Evolutionary conservation across 2,113 vertebrate genomes (phyloP), one percentile per base, ranked within the genome.

Genomic region (Brevimyrus niger): DNA sequence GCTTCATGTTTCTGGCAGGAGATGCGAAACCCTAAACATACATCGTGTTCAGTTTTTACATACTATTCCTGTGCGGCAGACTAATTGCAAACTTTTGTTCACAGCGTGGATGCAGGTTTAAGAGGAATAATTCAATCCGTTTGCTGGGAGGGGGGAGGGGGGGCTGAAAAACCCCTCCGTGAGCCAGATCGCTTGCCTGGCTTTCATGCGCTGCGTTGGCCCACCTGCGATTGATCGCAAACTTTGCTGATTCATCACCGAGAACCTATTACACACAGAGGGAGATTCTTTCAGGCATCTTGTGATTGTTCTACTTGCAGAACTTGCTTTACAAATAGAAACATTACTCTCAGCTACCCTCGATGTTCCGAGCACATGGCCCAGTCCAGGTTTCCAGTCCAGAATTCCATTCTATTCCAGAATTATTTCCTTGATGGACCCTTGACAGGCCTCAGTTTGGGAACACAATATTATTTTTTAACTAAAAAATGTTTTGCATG

Each of bases 1-100:
- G 58, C 73, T 50, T n/a, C 73, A 2, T 4, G 19, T 53, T 44
- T 19, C 84, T 69, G 51, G n/a, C 35, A 83, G 42, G 47, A 83
- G 44, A 61, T 11, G 46, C 61, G 2, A 88, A 90, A 87, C 31
- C 31, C 10, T 15, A 88, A 91, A 90, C 86, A 92, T 92, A 89
- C 90, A 90, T 92, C 73, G 82, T 0, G n/a, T 91, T 93, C 89
- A 35, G 19, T 11, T 88, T 35, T 38, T 47, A 55, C 35, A 27
- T 82, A 50, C 69, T 42, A 47, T 58, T 76, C 17, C 73, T 51
- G 48, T 50, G 50, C 10, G 61, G 23, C 65, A 61, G 42, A 58
- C 38, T 89, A 83, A 90, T 47, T 91, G 90, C 44, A 55, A 27
- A 35, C 80, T 84, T 82, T 91, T 31, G 31, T 86, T 88, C 55